Percentiles rank a stretch among this genome's conserved stretches.
Evolutionary conservation across 2,888 invertebrate species (phyloP).

Genomic region (Calliopum simillimum): DNA sequence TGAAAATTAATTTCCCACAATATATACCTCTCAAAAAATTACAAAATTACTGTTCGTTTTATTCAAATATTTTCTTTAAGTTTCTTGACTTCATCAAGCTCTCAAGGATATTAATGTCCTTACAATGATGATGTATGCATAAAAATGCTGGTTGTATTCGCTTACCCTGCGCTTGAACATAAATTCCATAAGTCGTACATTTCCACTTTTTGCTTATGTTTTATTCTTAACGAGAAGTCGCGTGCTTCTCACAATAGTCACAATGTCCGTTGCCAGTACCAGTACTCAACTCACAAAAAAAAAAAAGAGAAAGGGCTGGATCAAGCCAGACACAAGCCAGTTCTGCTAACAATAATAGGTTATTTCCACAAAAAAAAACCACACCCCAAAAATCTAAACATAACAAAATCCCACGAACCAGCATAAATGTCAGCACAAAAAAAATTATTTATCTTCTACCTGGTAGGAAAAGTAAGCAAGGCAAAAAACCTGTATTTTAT

Average conservation of each 20-base stretch:
- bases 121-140: not conserved
- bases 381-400: constrained; percentile 39
- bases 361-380: constrained; percentile 35
- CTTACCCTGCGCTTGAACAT: not conserved
- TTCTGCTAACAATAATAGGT: constrained; percentile 34
- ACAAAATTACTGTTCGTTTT: no score
- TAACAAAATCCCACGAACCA: constrained; percentile 50
- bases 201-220: not conserved
- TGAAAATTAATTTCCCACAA: no score
- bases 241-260: constrained; percentile 23
- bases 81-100: not conserved
- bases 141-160: constrained; percentile 35
- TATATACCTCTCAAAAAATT: no score
- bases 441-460: no score
- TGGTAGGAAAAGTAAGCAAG: no score
- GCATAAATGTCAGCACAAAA: constrained; percentile 33
- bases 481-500: no score
- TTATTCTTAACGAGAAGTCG: constrained; percentile 3
- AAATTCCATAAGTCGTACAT: constrained; percentile 30
- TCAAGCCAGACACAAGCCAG: constrained; percentile 47
- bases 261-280: constrained; percentile 37
- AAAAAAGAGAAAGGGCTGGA: constrained; percentile 12
- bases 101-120: not conserved
- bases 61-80: not conserved
- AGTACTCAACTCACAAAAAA: constrained; percentile 23